Evolutionary conservation across 1,140 invertebrate species (phyloP), one percentile per base, ranked within the genome.

Genomic region (Drosophila busckii): DNA sequence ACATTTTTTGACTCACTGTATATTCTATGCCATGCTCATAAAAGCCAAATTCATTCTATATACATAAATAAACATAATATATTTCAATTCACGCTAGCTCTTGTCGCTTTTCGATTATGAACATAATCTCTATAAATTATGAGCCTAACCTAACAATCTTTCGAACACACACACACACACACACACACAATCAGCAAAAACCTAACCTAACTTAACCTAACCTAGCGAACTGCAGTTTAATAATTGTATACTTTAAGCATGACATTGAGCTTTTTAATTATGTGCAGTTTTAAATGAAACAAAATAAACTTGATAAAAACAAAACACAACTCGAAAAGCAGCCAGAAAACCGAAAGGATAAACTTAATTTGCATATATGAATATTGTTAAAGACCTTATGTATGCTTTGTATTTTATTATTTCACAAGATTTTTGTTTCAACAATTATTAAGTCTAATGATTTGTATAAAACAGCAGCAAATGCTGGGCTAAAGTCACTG

Each of bases 241-340:
- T 63, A 58, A 58, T 80, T 80, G n/a, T 80, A 73, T 64, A 66
- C 67, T 55, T 55, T 76, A 78, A 78, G 71, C 73, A 59, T 52
- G 28, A 61, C 82, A 60, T 73, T 73, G 75, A 80, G 75, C 73
- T 80, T 78, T 76, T 76, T 71, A 80, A 71, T 80, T n/a, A n/a
- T 76, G 73, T 78, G 71, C 71, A 80, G 50, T 48, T 55, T 54
- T 28, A 40, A 34, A 16, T 40, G 42, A 60, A 38, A 28, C 15
- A 45, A 58, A 29, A 29, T 12, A 67, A 29, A 49, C 31, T 28
- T 64, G 32, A 48, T 45, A 34, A 40, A 52, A 10, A 28, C 32
- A 44, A 23, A 50, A 32, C 19, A 17, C 63, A 42, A 44, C 34
- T 22, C 10, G 49, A 46, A 61, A 25, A n/a, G 20, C 10, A 32